phyloP scores from a whole-genome alignment of 2,888 invertebrate genomes.

The Nipponacmea schrenckii region DNA sequence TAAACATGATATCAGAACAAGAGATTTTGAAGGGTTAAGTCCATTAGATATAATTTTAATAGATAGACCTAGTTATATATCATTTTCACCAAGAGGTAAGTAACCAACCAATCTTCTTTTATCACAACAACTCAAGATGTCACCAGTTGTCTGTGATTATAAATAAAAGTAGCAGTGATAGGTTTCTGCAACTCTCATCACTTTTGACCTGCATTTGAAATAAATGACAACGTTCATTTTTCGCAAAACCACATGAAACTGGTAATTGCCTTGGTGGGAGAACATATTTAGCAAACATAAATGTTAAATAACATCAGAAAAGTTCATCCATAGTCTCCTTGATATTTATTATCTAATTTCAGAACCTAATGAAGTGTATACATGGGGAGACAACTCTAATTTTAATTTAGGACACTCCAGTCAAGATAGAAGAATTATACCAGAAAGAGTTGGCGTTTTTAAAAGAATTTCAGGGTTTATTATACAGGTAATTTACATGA shows the following conservation, averaged over 20 bases:
- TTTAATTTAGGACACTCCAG: conserved; percentile 79
- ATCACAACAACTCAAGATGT: not conserved
- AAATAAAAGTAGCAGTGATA: no score
- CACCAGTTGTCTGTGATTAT: not conserved
- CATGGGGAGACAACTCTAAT: conserved; percentile 88
- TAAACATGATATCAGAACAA: conserved; percentile 69
- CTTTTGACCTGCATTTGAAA: no score
- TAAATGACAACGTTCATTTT: no score
- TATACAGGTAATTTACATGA: conserved; percentile 73
- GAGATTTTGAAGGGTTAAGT: conserved; percentile 77
- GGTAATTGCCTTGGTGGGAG: no score
- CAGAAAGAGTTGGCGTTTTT: conserved; percentile 71
- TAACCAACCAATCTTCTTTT: not conserved
- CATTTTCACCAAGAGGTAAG: conserved; percentile 46
- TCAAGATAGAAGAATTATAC: conserved; percentile 46
- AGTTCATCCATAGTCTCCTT: no score
- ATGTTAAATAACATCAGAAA: no score
- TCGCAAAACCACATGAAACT: no score
- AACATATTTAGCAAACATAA: no score
- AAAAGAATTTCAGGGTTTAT: conserved; percentile 73
- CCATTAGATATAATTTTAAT: conserved; percentile 77
- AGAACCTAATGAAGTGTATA: conserved; percentile 77
- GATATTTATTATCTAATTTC: conserved; percentile 19
- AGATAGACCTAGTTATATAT: conserved; percentile 70
- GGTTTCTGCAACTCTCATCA: no score